Percentiles rank a stretch among this genome's conserved stretches.
Evolutionary conservation across 1,140 invertebrate genomes (phyloP).

Genomic region (Pentalonia nigronervosa): DNA sequence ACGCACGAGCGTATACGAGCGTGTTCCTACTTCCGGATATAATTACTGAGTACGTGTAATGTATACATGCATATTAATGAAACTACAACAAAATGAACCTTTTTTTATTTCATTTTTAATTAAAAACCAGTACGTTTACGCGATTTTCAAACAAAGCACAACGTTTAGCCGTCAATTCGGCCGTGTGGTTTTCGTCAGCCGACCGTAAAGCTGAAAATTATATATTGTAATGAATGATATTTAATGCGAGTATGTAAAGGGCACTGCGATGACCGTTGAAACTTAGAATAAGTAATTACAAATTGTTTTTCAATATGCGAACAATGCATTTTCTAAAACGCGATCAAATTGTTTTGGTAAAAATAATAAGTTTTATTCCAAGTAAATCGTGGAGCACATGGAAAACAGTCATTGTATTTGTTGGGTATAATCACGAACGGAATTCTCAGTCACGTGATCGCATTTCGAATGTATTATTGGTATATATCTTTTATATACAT

Average conservation of each 20-base stretch:
- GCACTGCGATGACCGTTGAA: not conserved
- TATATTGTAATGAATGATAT: not conserved
- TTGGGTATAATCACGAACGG: not conserved
- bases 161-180: slow-evolving; percentile 25
- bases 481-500: not conserved
- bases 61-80: slow-evolving; percentile 44
- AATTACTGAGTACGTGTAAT: slow-evolving; percentile 41
- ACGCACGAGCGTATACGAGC: not conserved
- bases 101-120: slow-evolving; percentile 27
- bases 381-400: not conserved
- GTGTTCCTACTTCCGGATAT: slow-evolving; percentile 31
- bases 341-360: not conserved
- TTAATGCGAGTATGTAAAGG: not conserved
- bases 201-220: not conserved
- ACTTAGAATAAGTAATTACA: not conserved
- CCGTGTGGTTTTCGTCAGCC: not conserved
- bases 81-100: slow-evolving; percentile 21
- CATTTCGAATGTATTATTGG: not conserved
- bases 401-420: not conserved
- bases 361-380: not conserved
- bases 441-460: slow-evolving; percentile 27
- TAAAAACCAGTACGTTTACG: slow-evolving; percentile 40
- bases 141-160: slow-evolving; percentile 28
- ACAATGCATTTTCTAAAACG: not conserved
- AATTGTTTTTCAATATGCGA: not conserved